Evolutionary conservation across 2,113 vertebrate species (phyloP).

Genomic region (Mormyrus lacerda): DNA sequence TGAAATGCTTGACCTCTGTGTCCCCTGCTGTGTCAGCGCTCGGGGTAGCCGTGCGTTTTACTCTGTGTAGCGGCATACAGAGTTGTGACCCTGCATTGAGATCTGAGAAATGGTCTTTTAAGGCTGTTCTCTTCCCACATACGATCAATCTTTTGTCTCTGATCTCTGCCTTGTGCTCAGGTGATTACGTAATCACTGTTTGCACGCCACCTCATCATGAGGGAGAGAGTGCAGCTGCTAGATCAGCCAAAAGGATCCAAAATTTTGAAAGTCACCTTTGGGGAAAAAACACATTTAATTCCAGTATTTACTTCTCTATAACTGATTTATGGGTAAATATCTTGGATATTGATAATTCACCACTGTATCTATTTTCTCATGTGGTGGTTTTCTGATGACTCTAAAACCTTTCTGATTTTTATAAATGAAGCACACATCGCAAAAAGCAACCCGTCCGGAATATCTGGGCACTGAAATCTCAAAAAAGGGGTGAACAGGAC

Average conservation of each 20-base stretch:
- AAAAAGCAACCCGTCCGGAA: neutral
- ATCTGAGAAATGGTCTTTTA: neutral
- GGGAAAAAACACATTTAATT: neutral
- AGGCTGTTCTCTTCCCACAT: neutral
- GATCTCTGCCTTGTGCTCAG: neutral
- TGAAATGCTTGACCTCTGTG: neutral
- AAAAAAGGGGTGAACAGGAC: neutral
- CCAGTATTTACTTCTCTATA: neutral
- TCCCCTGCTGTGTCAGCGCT: neutral
- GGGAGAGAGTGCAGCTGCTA: neutral
- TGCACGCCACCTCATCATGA: neutral
- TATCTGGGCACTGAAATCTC: neutral
- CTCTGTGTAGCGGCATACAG: neutral
- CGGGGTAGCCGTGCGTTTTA: neutral
- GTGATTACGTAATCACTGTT: conserved; percentile 5
- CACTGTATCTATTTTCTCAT: neutral
- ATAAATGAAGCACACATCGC: neutral
- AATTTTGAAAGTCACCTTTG: neutral
- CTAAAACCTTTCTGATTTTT: neutral
- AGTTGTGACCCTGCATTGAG: neutral
- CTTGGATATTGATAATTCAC: neutral
- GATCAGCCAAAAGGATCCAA: neutral
- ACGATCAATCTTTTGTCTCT: neutral
- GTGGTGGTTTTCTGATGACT: neutral
- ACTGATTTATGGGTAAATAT: neutral